Conservation (phyloP, 2,888 invertebrate species). For the Oasisia sp. region DNA sequence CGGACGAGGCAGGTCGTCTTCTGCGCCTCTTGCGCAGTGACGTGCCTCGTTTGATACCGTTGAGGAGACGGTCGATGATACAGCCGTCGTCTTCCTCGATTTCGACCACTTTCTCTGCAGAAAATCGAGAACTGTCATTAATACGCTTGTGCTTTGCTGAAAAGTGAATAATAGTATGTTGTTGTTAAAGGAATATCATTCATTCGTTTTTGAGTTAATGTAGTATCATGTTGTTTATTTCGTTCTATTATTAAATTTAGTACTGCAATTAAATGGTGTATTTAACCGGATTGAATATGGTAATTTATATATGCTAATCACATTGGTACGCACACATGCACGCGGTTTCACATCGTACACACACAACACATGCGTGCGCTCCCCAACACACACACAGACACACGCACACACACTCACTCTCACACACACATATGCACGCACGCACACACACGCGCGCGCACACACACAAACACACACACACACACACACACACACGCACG, state of each 20-base stretch:
- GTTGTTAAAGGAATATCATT: neutral
- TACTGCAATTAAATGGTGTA: too few relatives aligned
- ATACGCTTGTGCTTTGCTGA: neutral
- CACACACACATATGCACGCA: too few relatives aligned
- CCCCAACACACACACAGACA: too few relatives aligned
- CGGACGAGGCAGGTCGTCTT: neutral
- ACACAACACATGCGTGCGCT: too few relatives aligned
- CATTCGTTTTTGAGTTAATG: neutral
- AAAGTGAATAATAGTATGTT: neutral
- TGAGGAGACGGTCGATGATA: constrained; percentile 58
- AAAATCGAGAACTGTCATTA: neutral
- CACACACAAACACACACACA: neutral
- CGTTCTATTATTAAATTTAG: neutral
- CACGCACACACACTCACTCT: too few relatives aligned
- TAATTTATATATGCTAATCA: too few relatives aligned
- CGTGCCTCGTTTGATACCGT: constrained; percentile 54
- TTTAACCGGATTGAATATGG: too few relatives aligned
- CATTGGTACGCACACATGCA: too few relatives aligned
- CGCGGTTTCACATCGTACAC: too few relatives aligned
- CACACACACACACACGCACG: too few relatives aligned
- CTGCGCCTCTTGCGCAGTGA: constrained; percentile 19
- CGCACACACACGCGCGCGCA: neutral
- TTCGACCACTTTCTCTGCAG: constrained; percentile 32
- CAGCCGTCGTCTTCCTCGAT: constrained; percentile 56
- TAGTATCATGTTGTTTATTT: neutral